These are phyloP conservation scores for Poeciliopsis turrubarensis DNA, from an alignment of 2,113 vertebrate genomes.

Conservation along the genomic window DNA sequence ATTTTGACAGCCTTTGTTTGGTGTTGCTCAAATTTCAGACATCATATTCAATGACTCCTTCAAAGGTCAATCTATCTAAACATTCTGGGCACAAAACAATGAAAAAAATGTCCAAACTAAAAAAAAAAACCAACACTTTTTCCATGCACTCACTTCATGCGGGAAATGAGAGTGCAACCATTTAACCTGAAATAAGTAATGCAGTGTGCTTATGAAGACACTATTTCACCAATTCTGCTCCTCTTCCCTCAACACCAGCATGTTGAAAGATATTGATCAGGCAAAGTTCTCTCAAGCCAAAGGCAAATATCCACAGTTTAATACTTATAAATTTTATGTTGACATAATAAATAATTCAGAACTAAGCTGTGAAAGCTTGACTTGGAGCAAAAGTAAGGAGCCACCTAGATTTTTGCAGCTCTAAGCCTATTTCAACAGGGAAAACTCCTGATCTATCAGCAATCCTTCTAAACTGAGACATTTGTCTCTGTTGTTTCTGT, in stretches of 20 bases:
- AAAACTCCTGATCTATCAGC: slow-evolving; percentile 65
- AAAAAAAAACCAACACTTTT: accelerated
- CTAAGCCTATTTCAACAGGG: slow-evolving; percentile 32
- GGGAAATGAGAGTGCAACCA: background rate
- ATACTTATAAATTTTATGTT: slow-evolving; percentile 46
- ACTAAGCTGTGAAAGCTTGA: slow-evolving; percentile 14
- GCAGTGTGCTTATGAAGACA: background rate
- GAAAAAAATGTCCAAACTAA: background rate
- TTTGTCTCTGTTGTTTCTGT: slow-evolving; percentile 72
- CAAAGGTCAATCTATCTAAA: slow-evolving; percentile 8
- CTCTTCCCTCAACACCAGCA: slow-evolving; percentile 34
- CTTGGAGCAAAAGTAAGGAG: slow-evolving; percentile 14
- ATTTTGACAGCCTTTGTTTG: slow-evolving; percentile 27
- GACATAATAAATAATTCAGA: slow-evolving; percentile 52
- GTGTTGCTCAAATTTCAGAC: slow-evolving; percentile 29
- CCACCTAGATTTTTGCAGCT: slow-evolving; percentile 13
- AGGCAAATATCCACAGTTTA: slow-evolving; percentile 58
- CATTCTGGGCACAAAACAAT: background rate
- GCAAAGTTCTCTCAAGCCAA: slow-evolving; percentile 45
- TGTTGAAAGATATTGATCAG: slow-evolving; percentile 51
- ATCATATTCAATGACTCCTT: slow-evolving; percentile 9
- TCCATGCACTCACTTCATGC: background rate
- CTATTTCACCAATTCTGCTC: slow-evolving; percentile 34
- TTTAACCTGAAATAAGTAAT: background rate
- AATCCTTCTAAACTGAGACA: slow-evolving; percentile 76